Evolutionary conservation across 1,140 invertebrate species (phyloP).

Genomic region (Drepana arcuata): DNA sequence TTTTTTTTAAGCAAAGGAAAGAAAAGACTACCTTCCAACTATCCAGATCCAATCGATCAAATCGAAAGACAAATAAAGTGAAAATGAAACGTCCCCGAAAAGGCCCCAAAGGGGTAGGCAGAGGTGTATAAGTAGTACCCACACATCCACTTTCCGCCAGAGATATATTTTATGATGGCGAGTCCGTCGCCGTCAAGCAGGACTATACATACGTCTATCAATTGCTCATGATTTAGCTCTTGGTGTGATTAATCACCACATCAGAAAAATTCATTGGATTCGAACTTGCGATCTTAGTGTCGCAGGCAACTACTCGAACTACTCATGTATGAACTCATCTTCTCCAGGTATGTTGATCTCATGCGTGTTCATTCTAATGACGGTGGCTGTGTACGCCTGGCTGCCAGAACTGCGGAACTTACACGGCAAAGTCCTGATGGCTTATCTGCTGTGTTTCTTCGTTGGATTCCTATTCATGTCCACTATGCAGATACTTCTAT

Average conservation of each 20-base stretch:
- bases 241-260: neutral
- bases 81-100: too few species aligned
- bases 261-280: neutral
- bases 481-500: conserved; percentile 56
- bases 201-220: neutral
- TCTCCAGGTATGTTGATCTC: conserved; percentile 78
- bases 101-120: too few species aligned
- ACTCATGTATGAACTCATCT: neutral
- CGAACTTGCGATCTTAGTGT: neutral
- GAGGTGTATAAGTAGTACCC: too few species aligned
- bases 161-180: neutral
- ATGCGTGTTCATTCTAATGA: conserved; percentile 79
- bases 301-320: neutral
- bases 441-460: conserved; percentile 77
- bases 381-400: conserved; percentile 79
- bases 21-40: too few species aligned
- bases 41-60: too few species aligned
- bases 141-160: neutral
- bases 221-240: neutral
- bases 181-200: neutral
- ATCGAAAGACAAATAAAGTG: too few species aligned
- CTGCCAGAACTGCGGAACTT: conserved; percentile 81
- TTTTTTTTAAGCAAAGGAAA: too few species aligned
- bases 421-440: conserved; percentile 81
- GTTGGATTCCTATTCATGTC: conserved; percentile 74